Evolutionary conservation across 2,797 vertebrate species (phyloP).

Genomic region (Pitangus sulphuratus): DNA sequence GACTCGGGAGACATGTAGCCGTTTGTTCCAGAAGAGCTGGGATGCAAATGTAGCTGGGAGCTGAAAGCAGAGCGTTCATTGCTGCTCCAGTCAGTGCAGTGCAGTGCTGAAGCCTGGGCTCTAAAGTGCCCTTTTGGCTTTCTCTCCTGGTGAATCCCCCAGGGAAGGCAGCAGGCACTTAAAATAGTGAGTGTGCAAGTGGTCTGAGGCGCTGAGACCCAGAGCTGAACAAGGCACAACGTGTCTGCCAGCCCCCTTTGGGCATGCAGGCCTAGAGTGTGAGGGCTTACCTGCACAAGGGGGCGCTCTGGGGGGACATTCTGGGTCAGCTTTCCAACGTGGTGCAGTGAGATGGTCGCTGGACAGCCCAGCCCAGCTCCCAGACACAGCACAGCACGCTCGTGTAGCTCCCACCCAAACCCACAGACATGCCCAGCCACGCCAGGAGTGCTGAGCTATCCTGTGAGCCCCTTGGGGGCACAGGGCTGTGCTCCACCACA

Average conservation of each 20-base stretch:
- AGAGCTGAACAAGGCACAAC: rapidly evolving
- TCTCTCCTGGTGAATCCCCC: background rate
- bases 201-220: background rate
- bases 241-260: background rate
- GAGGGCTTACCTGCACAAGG: background rate
- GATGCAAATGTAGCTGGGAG: background rate
- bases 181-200: rapidly evolving
- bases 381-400: rapidly evolving
- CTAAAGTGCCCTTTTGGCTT: background rate
- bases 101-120: background rate
- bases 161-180: background rate
- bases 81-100: background rate
- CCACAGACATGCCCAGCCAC: rapidly evolving
- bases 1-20: background rate
- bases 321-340: background rate
- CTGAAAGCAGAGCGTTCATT: background rate
- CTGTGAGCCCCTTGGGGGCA: background rate
- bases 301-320: rapidly evolving
- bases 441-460: background rate
- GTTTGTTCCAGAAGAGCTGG: background rate
- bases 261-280: rapidly evolving
- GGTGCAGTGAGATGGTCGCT: background rate
- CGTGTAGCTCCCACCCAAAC: background rate
- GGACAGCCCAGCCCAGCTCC: background rate
- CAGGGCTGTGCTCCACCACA: background rate